phyloP scores from a whole-genome alignment of 2,113 vertebrate genomes.

The Rhombomys opimus region DNA sequence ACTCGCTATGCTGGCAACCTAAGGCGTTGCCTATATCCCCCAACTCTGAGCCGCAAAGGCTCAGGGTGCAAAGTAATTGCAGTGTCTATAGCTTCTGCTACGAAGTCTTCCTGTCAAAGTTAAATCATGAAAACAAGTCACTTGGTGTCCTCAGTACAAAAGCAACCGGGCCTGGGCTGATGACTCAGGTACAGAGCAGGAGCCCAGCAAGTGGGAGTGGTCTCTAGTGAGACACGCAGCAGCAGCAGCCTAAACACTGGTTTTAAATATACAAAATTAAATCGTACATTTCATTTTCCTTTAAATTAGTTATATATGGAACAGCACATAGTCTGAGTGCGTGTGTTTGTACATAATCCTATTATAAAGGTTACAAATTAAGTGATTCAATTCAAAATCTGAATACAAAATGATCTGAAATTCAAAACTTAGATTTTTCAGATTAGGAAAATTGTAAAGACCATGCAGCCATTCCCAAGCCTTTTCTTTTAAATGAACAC shows the following conservation, averaged over 20 bases:
- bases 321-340: background rate
- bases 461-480: background rate
- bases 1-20: background rate
- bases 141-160: background rate
- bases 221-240: background rate
- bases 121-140: background rate
- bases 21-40: constrained; percentile 22
- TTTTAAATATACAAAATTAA: constrained; percentile 28
- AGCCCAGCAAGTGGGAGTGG: background rate
- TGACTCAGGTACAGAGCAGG: background rate
- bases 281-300: constrained; percentile 11
- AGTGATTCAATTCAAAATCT: background rate
- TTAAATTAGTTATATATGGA: constrained; percentile 27
- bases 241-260: background rate
- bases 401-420: background rate
- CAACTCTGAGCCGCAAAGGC: background rate
- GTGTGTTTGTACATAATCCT: background rate
- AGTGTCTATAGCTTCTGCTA: background rate
- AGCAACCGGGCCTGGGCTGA: background rate
- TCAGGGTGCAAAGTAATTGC: background rate
- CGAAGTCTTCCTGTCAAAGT: background rate
- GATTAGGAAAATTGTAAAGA: background rate
- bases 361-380: background rate
- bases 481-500: constrained; percentile 16
- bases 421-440: background rate